Evolutionary conservation across 2,888 invertebrate genomes (phyloP), one percentile per base, ranked within the genome.

Genomic region (Cheilosia pagana): DNA sequence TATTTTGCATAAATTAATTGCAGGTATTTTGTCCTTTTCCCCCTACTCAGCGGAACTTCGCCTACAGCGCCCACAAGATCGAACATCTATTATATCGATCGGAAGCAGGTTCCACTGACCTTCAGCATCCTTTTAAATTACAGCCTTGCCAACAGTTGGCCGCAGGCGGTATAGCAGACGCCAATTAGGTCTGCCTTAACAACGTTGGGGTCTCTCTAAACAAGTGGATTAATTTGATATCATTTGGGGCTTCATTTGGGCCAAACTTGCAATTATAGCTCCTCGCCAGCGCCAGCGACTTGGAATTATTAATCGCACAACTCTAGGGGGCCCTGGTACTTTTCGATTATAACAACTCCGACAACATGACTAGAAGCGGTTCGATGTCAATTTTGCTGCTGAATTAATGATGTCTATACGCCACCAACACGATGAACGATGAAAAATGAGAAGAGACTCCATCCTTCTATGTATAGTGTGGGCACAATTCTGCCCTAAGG

Each of bases 201-300:
- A 6, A 68, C 75, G 57, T 45, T 65, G 71, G 79, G 45, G 43
- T 74, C 68, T 74, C 23, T 55, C 43, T 35, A 59, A 83, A 67
- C 68, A 68, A 83, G 79, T 67, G 65, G 85, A 85, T 85, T 85
- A 85, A 85, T 85, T 83, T 85, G 75, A 75, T 81, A 85, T 81
- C 85, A 85, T 85, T 85, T 85, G 81, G 81, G 67, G 71, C 81
- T 71, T 85, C 85, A 85, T 85, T 85, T 85, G 81, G 75, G 23
- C 81, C 53, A 81, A 76, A 68, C 50, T 71, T 76, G 71, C 76
- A 85, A 85, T 85, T 81, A 85, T 48, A 70, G 31, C 35, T 60
- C 39, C 67, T 45, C 10, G 43, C 48, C 39, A 31, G 23, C 67
- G 0, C 28, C n/a, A n/a, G n/a, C n/a, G n/a, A n/a, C n/a, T n/a